Evolutionary conservation across 1,140 invertebrate genomes (phyloP), one percentile per base, ranked within the genome.

Genomic region (Atta cephalotes): DNA sequence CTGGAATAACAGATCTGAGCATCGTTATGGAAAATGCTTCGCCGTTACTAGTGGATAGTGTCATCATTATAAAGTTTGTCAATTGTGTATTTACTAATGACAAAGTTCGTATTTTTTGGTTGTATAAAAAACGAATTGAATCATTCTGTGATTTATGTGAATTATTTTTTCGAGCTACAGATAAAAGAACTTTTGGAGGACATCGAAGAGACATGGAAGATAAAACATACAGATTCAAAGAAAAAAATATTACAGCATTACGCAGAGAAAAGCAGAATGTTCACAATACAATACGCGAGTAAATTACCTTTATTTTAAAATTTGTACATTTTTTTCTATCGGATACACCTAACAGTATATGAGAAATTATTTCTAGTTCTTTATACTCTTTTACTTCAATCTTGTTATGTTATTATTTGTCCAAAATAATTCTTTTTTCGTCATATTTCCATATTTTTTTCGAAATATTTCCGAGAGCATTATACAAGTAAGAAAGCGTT

Each of bases 171-270:
- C 31, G 45, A 68, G n/a, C 16, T 70, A 4, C 39, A 82, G 80
- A 74, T 82, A 25, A 82, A 62, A 10, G 16, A 18, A 4, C 25
- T 82, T 35, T 3, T 74, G 14, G 68, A 74, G 16, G 3, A 60
- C 2, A 49, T 82, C 68, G 56, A 82, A 21, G 28, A 71, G 7
- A 35, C 56, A 3, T 71, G 66, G 49, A 71, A 65, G 9, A 49
- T 51, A 3, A 71, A 25, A 35, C 21, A 14, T 10, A 2, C 35
- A 4, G 3, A 18, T 12, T 3, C 21, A 14, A 35, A 63, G 21
- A 86, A 51, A 18, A 7, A 86, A 39, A 86, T 68, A 79, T 71
- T 79, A n/a, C 53, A 56, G 18, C 53, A 10, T 51, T 60, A 68
- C 6, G 74, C 74, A 4, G 53, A 80, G 6, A 6, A 60, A 45